Conservation (phyloP, 2,113 vertebrate genomes). For the Ailurus styani region DNA sequence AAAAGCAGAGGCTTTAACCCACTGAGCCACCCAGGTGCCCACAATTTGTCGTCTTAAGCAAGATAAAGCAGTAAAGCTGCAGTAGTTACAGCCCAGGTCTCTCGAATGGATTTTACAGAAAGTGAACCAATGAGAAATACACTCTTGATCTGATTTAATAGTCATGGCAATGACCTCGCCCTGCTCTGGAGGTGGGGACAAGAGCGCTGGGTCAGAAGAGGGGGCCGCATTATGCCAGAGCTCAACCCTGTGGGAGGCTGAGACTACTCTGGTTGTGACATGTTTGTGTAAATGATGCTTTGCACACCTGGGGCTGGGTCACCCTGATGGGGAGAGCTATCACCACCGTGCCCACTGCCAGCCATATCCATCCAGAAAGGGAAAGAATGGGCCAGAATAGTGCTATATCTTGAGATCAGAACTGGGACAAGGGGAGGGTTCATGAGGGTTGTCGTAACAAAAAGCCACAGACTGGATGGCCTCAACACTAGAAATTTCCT, state of each 20-base stretch:
- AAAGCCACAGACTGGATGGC: not conserved
- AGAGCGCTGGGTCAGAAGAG: not conserved
- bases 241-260: not conserved
- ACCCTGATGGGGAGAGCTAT: not conserved
- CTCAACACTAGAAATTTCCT: not conserved
- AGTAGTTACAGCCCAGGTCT: constrained; percentile 28
- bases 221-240: not conserved
- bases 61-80: constrained; percentile 52
- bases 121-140: not conserved
- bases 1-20: no score
- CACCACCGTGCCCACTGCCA: not conserved
- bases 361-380: not conserved
- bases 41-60: constrained; percentile 57
- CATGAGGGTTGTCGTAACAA: not conserved
- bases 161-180: not conserved
- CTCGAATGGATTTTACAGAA: constrained; percentile 26
- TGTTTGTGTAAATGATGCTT: not conserved
- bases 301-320: not conserved
- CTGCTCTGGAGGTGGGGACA: not conserved
- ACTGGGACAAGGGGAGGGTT: not conserved
- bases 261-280: not conserved
- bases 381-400: not conserved
- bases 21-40: no score
- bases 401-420: not conserved
- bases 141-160: not conserved